These are phyloP conservation scores for Athalia rosae DNA, from an alignment of 2,888 invertebrate species.

Conservation along the genomic window DNA sequence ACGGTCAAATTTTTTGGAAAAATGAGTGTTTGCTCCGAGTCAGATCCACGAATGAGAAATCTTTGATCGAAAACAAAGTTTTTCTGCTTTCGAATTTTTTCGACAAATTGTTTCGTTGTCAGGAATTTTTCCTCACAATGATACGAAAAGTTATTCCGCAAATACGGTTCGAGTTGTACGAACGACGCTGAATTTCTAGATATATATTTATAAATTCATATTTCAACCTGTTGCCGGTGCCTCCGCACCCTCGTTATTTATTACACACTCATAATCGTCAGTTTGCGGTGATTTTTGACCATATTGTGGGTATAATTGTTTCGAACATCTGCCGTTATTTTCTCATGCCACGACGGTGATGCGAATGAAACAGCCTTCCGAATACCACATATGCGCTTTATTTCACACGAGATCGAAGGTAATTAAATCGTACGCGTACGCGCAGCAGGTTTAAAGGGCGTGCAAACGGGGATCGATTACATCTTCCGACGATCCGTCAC, in stretches of 20 bases:
- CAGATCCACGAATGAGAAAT: not conserved
- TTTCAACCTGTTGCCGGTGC: constrained; percentile 66
- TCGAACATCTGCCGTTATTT: constrained; percentile 67
- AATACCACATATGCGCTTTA: constrained; percentile 66
- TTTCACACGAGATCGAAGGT: constrained; percentile 67
- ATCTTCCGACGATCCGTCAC: constrained; percentile 2
- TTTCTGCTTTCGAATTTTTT: not conserved
- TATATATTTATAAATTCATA: too few relatives aligned
- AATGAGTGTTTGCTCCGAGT: not conserved
- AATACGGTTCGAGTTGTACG: not conserved
- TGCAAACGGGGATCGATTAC: not conserved
- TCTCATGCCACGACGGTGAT: constrained; percentile 60
- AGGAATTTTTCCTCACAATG: too few relatives aligned
- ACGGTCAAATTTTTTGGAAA: not conserved
- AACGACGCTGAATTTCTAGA: not conserved
- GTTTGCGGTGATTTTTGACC: constrained; percentile 63
- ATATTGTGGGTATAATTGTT: constrained; percentile 54
- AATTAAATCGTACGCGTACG: not conserved
- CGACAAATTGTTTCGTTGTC: not conserved
- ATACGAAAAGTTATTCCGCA: too few relatives aligned
- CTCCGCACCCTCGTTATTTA: too few relatives aligned
- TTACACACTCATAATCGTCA: constrained; percentile 13
- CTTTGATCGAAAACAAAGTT: not conserved
- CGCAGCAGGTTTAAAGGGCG: too few relatives aligned
- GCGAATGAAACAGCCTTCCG: constrained; percentile 61